Evolutionary conservation across 2,113 vertebrate genomes (phyloP).

Genomic region (Zapornia atra): DNA sequence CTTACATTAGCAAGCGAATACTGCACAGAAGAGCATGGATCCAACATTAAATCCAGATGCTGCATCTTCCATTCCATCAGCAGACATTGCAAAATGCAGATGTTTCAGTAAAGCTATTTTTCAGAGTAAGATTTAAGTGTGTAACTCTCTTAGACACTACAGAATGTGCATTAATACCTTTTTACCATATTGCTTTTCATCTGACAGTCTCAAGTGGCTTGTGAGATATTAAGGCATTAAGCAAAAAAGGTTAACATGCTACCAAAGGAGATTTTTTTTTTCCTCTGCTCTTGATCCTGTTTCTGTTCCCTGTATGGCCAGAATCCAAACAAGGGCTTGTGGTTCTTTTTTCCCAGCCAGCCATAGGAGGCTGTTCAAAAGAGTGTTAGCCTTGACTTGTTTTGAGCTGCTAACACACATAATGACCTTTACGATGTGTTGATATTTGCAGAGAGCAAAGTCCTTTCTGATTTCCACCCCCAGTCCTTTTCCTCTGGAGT

Average conservation of each 20-base stretch:
- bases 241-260: not conserved
- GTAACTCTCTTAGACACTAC: not conserved
- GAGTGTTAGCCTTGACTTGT: not conserved
- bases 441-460: not conserved
- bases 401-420: not conserved
- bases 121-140: not conserved
- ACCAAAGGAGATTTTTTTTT: not conserved
- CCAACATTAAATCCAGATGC: not conserved
- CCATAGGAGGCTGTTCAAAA: not conserved
- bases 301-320: not conserved
- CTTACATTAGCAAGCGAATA: not conserved
- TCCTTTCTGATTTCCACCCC: not conserved
- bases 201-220: not conserved
- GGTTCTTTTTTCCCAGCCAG: not conserved
- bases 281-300: not conserved
- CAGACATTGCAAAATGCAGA: not conserved
- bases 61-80: not conserved
- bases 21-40: not conserved
- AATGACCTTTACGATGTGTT: not conserved
- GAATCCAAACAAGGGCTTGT: rapidly evolving
- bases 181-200: not conserved
- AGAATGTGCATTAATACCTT: not conserved
- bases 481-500: not conserved
- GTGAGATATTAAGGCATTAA: not conserved
- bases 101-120: conserved; percentile 5